Evolutionary conservation across 1,140 invertebrate genomes (phyloP), one percentile per base, ranked within the genome.

Genomic region (Drosophila lacteicornis): DNA sequence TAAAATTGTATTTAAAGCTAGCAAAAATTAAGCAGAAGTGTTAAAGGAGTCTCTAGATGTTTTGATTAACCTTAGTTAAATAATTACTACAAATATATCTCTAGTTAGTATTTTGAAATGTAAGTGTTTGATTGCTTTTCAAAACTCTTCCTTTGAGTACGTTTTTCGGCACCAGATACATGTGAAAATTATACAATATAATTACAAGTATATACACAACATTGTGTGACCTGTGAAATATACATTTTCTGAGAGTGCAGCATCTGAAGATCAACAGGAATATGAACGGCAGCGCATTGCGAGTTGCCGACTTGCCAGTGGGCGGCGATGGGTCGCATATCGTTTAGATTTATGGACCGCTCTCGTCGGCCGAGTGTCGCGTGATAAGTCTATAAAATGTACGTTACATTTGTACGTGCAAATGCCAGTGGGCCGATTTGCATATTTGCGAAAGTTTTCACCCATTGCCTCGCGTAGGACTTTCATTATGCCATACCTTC

Each of bases 381-480:
- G 84, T 87, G 84, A 87, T 87, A 87, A 88, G 84, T 87, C 84
- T 87, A 87, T 87, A 87, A 87, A 87, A 88, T 87, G 84, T 83
- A 74, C 58, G 65, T 77, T 74, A 87, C 80, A 87, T 87, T 87
- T 87, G 84, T 87, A 84, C 73, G 80, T 84, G 84, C 84, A 88
- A 90, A 83, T 87, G 84, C 59, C 80, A 78, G 84, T 87, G 84
- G 84, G 80, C 62, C 68, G 84, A 84, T 88, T 87, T 87, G 83
- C 83, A 87, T 87, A 87, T 87, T 86, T 74, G 75, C 75, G 76
- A 79, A 79, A 79, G 76, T 79, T 79, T 79, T 79, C 75, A 71
- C 55, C 66, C 67, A 66, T 42, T 46, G 43, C 57, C 45, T 57
- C 43, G 79, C 56, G 80, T 82, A 82, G 80, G 80, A 82, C 80